Conservation (phyloP, 1,140 invertebrate species). For the Bacillus rossius region DNA sequence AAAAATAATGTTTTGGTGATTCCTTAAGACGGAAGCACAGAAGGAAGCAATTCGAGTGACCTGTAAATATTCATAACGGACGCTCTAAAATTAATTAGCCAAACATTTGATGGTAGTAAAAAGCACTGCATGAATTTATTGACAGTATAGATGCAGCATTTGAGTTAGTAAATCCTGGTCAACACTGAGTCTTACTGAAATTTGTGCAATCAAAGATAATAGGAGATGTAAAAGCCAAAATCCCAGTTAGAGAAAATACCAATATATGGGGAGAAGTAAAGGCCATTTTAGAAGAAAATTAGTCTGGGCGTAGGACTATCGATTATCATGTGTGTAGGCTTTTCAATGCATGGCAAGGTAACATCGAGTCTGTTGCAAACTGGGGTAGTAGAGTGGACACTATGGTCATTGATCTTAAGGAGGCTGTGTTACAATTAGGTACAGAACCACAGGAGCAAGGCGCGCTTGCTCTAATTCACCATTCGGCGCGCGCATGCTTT, state of each 20-base stretch:
- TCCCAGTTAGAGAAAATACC: neutral
- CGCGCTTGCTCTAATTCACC: too few species aligned
- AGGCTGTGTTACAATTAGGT: too few species aligned
- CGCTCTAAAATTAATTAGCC: neutral
- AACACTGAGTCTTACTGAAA: neutral
- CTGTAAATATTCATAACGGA: too few species aligned
- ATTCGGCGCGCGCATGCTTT: too few species aligned
- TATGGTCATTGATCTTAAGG: too few species aligned
- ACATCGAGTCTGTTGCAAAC: too few species aligned
- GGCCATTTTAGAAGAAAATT: slow-evolving; percentile 4
- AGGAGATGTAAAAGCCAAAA: neutral
- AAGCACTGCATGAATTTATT: neutral
- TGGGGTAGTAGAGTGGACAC: too few species aligned
- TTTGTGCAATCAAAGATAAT: slow-evolving; percentile 6
- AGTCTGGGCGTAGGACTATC: neutral
- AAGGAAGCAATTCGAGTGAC: too few species aligned
- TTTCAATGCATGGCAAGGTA: neutral
- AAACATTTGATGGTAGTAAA: neutral
- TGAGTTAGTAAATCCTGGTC: neutral
- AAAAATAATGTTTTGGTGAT: too few species aligned
- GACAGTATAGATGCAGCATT: neutral
- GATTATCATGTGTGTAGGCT: neutral
- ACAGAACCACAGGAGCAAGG: too few species aligned
- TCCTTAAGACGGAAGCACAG: too few species aligned
- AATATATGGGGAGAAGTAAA: neutral